phyloP scores from a whole-genome alignment of 2,888 invertebrate species.

The Pseudococcus viburni region DNA sequence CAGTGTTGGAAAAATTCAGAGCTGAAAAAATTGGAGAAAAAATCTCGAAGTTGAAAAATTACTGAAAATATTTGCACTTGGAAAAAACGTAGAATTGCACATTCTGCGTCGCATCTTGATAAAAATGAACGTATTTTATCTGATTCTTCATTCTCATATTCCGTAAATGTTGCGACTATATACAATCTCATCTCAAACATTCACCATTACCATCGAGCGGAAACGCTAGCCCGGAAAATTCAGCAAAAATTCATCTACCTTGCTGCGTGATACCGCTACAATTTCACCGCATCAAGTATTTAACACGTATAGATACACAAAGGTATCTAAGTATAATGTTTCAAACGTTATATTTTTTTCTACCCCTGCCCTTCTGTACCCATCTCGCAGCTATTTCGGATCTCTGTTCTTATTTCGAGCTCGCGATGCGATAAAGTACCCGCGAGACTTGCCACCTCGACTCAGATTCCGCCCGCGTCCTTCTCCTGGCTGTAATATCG shows the following conservation, averaged over 20 bases:
- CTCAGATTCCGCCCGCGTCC: neutral
- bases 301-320: neutral
- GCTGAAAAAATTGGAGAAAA: no score
- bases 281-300: constrained; percentile 16
- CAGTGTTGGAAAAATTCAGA: no score
- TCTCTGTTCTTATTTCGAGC: neutral
- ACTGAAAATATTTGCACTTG: no score
- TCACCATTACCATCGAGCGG: no score
- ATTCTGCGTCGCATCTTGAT: no score
- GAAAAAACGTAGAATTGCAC: no score
- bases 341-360: constrained; percentile 17
- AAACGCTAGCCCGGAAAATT: neutral
- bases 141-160: no score
- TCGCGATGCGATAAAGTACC: neutral
- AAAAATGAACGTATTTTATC: no score
- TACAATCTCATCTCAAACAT: no score
- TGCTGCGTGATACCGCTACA: neutral
- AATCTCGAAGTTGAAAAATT: no score
- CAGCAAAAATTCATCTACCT: neutral
- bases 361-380: neutral
- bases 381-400: neutral
- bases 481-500: neutral
- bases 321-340: neutral
- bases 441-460: neutral
- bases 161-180: no score